Conservation (phyloP, 1,140 invertebrate species). For the Liolophura sinensis region DNA sequence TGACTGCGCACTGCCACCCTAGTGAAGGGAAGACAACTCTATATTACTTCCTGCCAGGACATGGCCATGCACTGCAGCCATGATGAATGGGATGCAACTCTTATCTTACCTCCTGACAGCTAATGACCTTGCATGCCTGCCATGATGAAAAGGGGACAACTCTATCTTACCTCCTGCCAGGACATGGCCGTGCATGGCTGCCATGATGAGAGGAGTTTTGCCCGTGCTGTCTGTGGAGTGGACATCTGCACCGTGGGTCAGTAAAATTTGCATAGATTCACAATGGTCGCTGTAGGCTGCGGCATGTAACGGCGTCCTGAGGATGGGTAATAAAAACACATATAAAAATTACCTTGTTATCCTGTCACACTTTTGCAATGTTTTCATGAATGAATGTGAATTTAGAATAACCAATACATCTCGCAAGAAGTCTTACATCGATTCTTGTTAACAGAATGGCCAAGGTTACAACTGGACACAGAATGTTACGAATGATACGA, state of each 20-base stretch:
- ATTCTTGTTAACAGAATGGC: too few relatives aligned
- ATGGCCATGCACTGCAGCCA: conserved; percentile 63
- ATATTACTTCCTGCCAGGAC: conserved; percentile 62
- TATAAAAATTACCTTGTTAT: too few relatives aligned
- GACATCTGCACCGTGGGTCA: conserved; percentile 62
- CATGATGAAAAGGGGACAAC: not conserved
- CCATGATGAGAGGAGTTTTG: conserved; percentile 53
- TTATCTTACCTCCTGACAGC: too few relatives aligned
- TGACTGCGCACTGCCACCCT: not conserved
- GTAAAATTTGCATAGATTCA: conserved; percentile 64
- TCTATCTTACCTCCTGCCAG: conserved; percentile 61
- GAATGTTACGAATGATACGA: too few relatives aligned
- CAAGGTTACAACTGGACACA: too few relatives aligned
- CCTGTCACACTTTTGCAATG: too few relatives aligned
- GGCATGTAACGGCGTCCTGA: conserved; percentile 65
- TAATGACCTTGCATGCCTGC: conserved; percentile 7
- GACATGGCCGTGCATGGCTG: conserved; percentile 63
- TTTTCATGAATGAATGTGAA: not conserved
- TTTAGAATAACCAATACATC: not conserved
- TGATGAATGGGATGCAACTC: conserved; percentile 56
- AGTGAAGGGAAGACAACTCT: not conserved
- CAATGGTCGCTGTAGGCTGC: conserved; percentile 65
- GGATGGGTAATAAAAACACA: not conserved
- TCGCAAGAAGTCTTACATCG: too few relatives aligned
- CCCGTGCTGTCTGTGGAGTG: conserved; percentile 61